A percentile compares a stretch with the other conserved stretches of the same genome.
These are phyloP conservation scores for Dioctria rufipes DNA, from an alignment of 2,888 invertebrate genomes.

Conservation along the genomic window DNA sequence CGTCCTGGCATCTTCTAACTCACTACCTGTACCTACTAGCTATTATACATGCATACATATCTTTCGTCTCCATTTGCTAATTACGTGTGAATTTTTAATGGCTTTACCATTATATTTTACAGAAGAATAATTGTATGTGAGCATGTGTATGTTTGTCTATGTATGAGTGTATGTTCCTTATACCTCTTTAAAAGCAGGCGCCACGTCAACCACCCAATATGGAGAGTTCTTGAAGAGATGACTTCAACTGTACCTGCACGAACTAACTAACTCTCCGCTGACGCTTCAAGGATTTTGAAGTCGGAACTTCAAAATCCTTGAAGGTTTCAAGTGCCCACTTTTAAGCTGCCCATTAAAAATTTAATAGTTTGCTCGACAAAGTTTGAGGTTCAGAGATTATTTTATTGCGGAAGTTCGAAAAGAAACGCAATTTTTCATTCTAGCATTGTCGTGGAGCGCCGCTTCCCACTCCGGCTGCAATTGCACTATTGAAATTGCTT, in stretches of 20 bases:
- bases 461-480: too few relatives aligned
- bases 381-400: conserved; percentile 42
- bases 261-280: conserved; percentile 29
- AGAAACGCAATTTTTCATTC: conserved; percentile 41
- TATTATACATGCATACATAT: not conserved
- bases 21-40: not conserved
- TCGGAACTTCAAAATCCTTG: not conserved
- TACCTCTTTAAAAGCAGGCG: too few relatives aligned
- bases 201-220: not conserved
- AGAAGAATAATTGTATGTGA: conserved; percentile 32
- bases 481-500: not conserved
- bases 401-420: conserved; percentile 43
- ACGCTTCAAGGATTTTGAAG: not conserved
- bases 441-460: not conserved
- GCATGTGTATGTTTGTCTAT: conserved; percentile 21
- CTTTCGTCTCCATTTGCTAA: conserved; percentile 49
- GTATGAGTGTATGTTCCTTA: not conserved
- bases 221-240: not conserved
- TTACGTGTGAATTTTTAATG: conserved; percentile 58
- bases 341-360: conserved; percentile 49
- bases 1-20: not conserved
- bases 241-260: conserved; percentile 20
- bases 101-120: conserved; percentile 39
- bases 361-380: conserved; percentile 40
- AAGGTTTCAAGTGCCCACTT: conserved; percentile 41